Evolutionary conservation across 2,113 vertebrate species (phyloP), one percentile per base, ranked within the genome.

Genomic region (Pseudois nayaur): DNA sequence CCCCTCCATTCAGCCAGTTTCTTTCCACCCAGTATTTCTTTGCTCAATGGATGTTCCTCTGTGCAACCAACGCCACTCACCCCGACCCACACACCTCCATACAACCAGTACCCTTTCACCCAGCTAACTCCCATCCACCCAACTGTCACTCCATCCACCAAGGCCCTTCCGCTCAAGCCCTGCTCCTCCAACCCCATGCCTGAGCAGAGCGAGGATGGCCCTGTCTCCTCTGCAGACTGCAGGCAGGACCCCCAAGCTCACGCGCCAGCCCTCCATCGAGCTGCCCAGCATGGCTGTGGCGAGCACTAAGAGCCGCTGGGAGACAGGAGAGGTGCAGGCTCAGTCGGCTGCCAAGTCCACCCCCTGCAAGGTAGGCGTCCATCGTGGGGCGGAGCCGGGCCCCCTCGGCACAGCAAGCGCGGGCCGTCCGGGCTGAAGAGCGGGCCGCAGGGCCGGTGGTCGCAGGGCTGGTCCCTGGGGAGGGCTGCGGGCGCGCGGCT

Each of bases 261-360:
- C 92, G 52, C 99, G 99, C 81, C 98, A 99, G 88, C 93, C 99
- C 0, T 98, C 98, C 87, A 97, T 98, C 11, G 99, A 99, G 94
- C 97, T 99, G 94, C 99, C 99, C 16, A 99, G 99, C 54, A 99
- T 99, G 98, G 99, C 99, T 0, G 99, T 99, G 40, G 97, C 99
- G 43, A 99, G 98, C 97, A 99, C 99, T 43, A 99, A 99, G 99
- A 99, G 92, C 92, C 98, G 99, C 45, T 99, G 99, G 99, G 99
- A 99, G 97, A 99, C 98, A 0, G 99, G 99, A 36, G 99, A 99
- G 12, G 98, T 99, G n/a, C 99, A 99, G 98, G 98, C 97, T 89
- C 99, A 98, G 33, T 98, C 98, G 59, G 87, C 98, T 0, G 6
- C 59, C 78, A 99, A 98, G 98, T 87, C 97, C 55, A 45, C 97